Base-by-base conservation (phyloP, 2,113 vertebrate species). In the Larimichthys crocea region DNA sequence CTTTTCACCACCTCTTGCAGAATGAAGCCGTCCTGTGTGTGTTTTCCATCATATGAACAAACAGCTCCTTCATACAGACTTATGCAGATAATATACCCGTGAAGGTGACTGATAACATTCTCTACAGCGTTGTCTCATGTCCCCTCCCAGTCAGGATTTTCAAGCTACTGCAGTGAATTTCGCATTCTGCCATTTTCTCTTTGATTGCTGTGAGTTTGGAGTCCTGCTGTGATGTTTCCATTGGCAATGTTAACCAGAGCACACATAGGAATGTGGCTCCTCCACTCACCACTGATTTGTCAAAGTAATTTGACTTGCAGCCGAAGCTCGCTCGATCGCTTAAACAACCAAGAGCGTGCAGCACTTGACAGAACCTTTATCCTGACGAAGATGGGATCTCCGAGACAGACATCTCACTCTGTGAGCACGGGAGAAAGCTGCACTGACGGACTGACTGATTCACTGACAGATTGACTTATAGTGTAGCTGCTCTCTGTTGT, bases 261-360 rank as follows among this genome's bases (percentile, higher is more conserved):
- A 72, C 74, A 76, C 17, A 40, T 16, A 65, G 75, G 73, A 68
- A 53, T 20, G 62, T 24, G n/a, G 50, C 75, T 70, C 75, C 57
- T 68, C 77, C 64, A 46, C 72, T 80, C 74, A 40, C 29, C 48
- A 31, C 50, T 68, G 67, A 70, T 82, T 88, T 82, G 83, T 82
- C 75, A 82, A 79, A 85, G 76, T 74, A 65, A 63, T 76, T 74
- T 79, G 71, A 86, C 67, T 76, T 50, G 60, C 59, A 74, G 76
- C 79, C 67, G 60, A 86, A 79, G 62, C 35, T 9, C 15, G n/a
- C 62, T 81, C 31, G 3, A 60, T 74, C 61, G 53, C 50, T 71
- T 53, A 67, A 67, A 86, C 61, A 50, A 56, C 49, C 26, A 9
- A 61, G 40, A 77, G 64, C n/a, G 9, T 0, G 1, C 61, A 59